Evolutionary conservation across 2,888 invertebrate genomes (phyloP).

Genomic region (Eutolmus rufibarbis): DNA sequence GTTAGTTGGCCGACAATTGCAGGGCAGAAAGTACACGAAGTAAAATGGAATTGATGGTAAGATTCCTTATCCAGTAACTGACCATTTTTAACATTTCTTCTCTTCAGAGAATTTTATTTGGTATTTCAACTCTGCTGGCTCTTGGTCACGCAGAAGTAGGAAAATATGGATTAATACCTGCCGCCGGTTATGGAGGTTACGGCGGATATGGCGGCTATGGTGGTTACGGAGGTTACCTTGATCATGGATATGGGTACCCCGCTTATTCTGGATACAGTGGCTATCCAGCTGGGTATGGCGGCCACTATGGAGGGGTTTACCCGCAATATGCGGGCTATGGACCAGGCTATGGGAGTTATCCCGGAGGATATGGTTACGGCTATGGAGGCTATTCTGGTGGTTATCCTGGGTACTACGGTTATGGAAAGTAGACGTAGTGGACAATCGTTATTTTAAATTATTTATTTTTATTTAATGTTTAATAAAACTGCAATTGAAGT

Average conservation of each 20-base stretch:
- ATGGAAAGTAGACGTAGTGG: not conserved
- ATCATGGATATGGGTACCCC: not conserved
- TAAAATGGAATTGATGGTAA: not conserved
- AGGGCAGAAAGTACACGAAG: not conserved
- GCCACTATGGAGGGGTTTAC: not conserved
- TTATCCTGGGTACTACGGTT: not conserved
- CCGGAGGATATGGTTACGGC: not conserved
- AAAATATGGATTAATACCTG: not conserved
- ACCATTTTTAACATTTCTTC: no score
- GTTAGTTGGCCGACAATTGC: not conserved
- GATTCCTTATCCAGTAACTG: not conserved
- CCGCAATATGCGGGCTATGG: not conserved
- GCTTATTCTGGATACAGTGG: not conserved
- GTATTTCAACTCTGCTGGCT: not conserved
- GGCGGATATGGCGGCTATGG: not conserved
- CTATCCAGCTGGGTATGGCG: not conserved
- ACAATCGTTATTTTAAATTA: not conserved
- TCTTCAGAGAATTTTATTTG: not conserved
- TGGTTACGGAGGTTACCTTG: not conserved
- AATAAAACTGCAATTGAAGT: not conserved
- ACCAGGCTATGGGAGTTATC: not conserved
- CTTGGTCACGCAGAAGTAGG: not conserved
- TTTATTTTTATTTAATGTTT: not conserved
- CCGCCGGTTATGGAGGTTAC: not conserved
- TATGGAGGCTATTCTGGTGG: slow-evolving; percentile 5